These are phyloP conservation scores for Caenorhabditis sinica DNA, from an alignment of 2,888 invertebrate genomes.

Conservation along the genomic window DNA sequence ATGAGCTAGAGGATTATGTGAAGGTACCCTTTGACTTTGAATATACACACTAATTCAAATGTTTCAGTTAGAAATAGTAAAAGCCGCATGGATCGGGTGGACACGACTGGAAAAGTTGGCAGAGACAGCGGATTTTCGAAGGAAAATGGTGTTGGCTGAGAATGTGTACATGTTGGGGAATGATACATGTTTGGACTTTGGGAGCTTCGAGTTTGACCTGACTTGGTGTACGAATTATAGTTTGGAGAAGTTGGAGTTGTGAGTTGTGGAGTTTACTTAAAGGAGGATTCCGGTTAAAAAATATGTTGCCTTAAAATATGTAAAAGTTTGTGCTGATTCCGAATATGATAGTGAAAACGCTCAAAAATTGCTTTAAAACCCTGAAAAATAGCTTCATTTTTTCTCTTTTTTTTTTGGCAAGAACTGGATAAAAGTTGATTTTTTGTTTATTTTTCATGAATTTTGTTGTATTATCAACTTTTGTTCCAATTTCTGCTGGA, in stretches of 20 bases:
- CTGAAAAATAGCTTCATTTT: neutral
- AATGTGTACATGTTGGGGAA: constrained; percentile 35
- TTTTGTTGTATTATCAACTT: too few relatives aligned
- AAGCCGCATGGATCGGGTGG: constrained; percentile 37
- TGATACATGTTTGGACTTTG: constrained; percentile 33
- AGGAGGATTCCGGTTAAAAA: too few relatives aligned
- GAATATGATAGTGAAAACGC: too few relatives aligned
- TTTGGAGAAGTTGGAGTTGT: constrained; percentile 38
- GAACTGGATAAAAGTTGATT: too few relatives aligned
- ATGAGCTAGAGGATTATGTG: constrained; percentile 1
- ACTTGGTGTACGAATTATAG: constrained; percentile 55
- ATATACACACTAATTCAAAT: neutral
- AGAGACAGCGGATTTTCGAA: constrained; percentile 37
- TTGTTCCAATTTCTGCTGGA: too few relatives aligned
- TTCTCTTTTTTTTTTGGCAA: neutral
- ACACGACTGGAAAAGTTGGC: constrained; percentile 48
- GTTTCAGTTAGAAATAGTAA: constrained; percentile 30
- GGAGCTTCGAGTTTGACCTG: constrained; percentile 40
- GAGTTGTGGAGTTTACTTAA: neutral
- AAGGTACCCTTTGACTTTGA: neutral
- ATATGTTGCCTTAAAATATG: too few relatives aligned
- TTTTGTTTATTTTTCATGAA: too few relatives aligned
- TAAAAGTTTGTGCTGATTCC: too few relatives aligned
- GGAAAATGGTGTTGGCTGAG: constrained; percentile 10
- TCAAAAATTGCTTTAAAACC: neutral